phyloP scores from a whole-genome alignment of 2,113 vertebrate species.

The Atherinomorus stipes region DNA sequence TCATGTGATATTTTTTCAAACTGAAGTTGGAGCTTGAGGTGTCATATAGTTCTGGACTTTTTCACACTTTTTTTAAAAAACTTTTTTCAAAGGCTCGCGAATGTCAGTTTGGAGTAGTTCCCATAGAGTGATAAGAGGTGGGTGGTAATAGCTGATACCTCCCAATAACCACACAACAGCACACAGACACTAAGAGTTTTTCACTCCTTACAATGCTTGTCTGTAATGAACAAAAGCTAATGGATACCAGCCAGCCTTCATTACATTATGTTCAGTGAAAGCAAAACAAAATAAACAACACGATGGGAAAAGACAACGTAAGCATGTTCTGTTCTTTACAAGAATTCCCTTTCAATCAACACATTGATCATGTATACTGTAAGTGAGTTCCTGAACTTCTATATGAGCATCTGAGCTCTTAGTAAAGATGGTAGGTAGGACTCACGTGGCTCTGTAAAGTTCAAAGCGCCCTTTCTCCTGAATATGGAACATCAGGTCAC shows the following conservation, averaged over 20 bases:
- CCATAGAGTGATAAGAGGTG: constrained; percentile 35
- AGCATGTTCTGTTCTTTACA: constrained; percentile 21
- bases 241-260: constrained; percentile 6
- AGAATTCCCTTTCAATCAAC: constrained; percentile 38
- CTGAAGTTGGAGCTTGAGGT: constrained; percentile 6
- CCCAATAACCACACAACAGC: constrained; percentile 24
- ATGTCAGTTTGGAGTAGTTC: constrained; percentile 54
- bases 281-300: not conserved
- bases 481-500: constrained; percentile 99
- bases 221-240: constrained; percentile 38
- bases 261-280: constrained; percentile 26
- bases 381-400: not conserved
- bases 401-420: not conserved
- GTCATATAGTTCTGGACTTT: constrained; percentile 20
- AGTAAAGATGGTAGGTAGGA: constrained; percentile 25
- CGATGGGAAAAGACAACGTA: not conserved
- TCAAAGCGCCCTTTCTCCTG: constrained; percentile 99
- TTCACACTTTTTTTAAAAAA: constrained; percentile 7
- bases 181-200: constrained; percentile 19
- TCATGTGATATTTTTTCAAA: constrained; percentile 24
- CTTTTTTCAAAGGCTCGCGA: constrained; percentile 15
- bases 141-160: constrained; percentile 49
- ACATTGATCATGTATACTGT: constrained; percentile 5
- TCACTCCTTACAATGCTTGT: constrained; percentile 63
- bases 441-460: constrained; percentile 92